Conservation (phyloP, 1,140 invertebrate genomes). For the Pseudomyrmex gracilis region DNA sequence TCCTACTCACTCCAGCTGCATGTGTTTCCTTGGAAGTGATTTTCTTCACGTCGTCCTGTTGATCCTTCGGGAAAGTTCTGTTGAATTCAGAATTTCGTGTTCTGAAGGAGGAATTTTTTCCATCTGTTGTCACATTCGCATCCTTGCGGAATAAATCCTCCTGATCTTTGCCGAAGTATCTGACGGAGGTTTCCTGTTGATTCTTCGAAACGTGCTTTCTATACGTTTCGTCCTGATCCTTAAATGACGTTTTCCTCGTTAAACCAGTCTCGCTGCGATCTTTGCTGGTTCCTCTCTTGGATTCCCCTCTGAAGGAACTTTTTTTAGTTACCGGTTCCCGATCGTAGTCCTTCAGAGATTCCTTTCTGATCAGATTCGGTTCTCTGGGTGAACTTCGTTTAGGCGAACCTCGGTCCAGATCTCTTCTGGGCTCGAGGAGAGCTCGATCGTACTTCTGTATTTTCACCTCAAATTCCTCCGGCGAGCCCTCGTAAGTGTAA, state of each 20-base stretch:
- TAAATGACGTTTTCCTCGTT: conserved; percentile 60
- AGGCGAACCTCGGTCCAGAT: conserved; percentile 49
- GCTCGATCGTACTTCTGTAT: conserved; percentile 75
- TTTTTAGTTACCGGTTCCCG: conserved; percentile 65
- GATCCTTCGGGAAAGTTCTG: conserved; percentile 22
- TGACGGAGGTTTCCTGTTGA: conserved; percentile 7
- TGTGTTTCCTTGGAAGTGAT: conserved; percentile 42
- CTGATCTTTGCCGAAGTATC: conserved; percentile 57
- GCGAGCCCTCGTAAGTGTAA: conserved; percentile 67
- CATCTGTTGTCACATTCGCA: not conserved
- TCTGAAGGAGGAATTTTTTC: conserved; percentile 66
- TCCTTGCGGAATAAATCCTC: conserved; percentile 38
- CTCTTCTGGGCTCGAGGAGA: conserved; percentile 55
- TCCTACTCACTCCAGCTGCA: conserved; percentile 57
- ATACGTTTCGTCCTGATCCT: conserved; percentile 39
- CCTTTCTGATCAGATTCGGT: conserved; percentile 55
- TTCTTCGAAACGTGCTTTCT: conserved; percentile 40
- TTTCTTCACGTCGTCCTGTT: conserved; percentile 37
- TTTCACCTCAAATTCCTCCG: conserved; percentile 72
- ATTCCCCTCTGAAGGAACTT: conserved; percentile 68
- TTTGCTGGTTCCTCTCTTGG: conserved; percentile 26
- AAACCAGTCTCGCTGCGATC: conserved; percentile 52
- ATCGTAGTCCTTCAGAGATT: conserved; percentile 68
- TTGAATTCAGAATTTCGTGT: conserved; percentile 45
- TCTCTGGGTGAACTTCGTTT: conserved; percentile 39